These are phyloP conservation scores for Podocnemis expansa DNA, from an alignment of 2,113 vertebrate species.

Conservation along the genomic window DNA sequence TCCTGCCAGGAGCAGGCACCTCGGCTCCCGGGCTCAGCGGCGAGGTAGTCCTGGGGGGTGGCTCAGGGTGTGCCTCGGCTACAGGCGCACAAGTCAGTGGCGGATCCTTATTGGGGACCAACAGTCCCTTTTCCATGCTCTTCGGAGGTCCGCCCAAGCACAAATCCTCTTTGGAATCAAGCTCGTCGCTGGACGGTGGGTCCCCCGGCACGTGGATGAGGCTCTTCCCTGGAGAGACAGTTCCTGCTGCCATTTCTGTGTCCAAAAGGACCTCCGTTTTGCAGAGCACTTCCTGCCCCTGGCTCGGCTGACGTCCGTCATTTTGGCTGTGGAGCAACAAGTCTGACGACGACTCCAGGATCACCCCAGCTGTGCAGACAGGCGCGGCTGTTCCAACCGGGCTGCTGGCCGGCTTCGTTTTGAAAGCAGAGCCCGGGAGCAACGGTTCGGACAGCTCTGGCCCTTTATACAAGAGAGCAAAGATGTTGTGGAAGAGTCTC, in stretches of 20 bases:
- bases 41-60: fast-evolving
- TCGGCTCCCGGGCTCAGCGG: background rate
- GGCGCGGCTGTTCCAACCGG: fast-evolving
- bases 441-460: fast-evolving
- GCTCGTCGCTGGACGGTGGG: fast-evolving
- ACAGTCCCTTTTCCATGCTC: background rate
- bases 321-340: background rate
- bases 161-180: background rate
- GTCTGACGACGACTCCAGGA: background rate
- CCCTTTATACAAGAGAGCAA: background rate
- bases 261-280: fast-evolving
- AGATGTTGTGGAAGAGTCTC: background rate
- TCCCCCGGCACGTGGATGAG: background rate
- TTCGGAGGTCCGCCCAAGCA: fast-evolving
- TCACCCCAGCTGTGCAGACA: too few relatives aligned
- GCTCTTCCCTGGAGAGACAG: fast-evolving
- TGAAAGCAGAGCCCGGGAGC: background rate
- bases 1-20: background rate
- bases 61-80: background rate
- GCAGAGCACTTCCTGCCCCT: background rate
- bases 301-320: too few relatives aligned
- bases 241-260: background rate
- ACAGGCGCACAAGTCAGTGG: fast-evolving
- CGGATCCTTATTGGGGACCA: fast-evolving
- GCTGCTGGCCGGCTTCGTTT: fast-evolving